Percentiles rank a stretch among this genome's conserved stretches.
Conservation (phyloP, 2,797 vertebrate genomes). For the Cryptoprocta ferox region DNA sequence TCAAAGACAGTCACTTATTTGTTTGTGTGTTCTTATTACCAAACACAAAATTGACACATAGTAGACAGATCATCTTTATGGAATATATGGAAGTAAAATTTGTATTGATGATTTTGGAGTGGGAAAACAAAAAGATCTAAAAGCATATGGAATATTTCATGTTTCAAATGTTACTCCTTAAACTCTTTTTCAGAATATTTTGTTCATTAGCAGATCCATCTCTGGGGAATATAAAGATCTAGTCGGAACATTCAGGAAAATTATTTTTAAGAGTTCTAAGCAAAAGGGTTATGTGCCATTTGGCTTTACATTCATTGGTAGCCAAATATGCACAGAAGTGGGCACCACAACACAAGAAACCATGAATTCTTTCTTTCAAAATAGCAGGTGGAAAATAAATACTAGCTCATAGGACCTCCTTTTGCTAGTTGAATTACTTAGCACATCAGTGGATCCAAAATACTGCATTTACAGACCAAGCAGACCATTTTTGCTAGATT, state of each 20-base stretch:
- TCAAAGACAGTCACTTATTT: neutral
- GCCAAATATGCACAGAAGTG: constrained; percentile 54
- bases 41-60: constrained; percentile 15
- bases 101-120: neutral
- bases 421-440: constrained; percentile 71
- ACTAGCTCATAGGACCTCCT: constrained; percentile 12
- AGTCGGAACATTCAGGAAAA: constrained; percentile 34
- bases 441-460: constrained; percentile 68
- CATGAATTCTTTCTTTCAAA: constrained; percentile 20
- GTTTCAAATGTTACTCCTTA: constrained; percentile 28
- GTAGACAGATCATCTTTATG: neutral
- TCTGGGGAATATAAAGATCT: constrained; percentile 13
- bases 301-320: constrained; percentile 73
- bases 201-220: constrained; percentile 7
- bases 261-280: constrained; percentile 51
- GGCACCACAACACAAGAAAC: neutral
- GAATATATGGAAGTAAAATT: constrained; percentile 36
- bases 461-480: constrained; percentile 77
- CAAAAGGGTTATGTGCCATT: constrained; percentile 15
- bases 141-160: neutral
- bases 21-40: neutral
- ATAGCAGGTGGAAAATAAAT: constrained; percentile 58
- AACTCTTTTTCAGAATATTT: constrained; percentile 45
- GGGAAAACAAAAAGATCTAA: neutral
- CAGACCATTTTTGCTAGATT: constrained; percentile 79